phyloP scores from a whole-genome alignment of 2,888 invertebrate genomes.

The Boloria euphrosyne region DNA sequence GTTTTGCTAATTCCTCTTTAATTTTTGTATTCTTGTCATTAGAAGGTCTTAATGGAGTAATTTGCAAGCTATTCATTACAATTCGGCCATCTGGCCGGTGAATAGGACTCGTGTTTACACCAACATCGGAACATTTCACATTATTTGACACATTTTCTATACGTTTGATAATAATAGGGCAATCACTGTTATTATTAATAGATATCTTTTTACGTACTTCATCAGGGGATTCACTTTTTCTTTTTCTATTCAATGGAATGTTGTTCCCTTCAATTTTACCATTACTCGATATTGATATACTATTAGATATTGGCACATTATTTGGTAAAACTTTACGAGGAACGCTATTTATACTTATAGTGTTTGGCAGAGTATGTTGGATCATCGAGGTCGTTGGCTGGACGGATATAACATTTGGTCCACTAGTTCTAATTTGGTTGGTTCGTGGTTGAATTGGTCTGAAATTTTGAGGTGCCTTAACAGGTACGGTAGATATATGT shows the following conservation, averaged over 20 bases:
- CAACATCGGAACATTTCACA: constrained; percentile 34
- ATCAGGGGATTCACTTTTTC: constrained; percentile 72
- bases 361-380: constrained; percentile 32
- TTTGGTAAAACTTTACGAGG: constrained; percentile 35
- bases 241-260: constrained; percentile 53
- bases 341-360: constrained; percentile 32
- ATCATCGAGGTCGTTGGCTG: constrained; percentile 14
- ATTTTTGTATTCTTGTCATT: constrained; percentile 39
- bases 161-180: constrained; percentile 34
- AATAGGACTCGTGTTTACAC: constrained; percentile 51
- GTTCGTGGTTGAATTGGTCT: constrained; percentile 64
- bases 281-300: constrained; percentile 25
- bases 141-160: constrained; percentile 34
- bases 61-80: constrained; percentile 40
- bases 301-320: constrained; percentile 21
- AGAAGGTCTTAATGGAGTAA: constrained; percentile 38
- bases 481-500: constrained; percentile 20
- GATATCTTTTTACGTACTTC: constrained; percentile 51
- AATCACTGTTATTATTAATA: constrained; percentile 34
- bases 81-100: constrained; percentile 46
- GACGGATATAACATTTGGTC: constrained; percentile 36
- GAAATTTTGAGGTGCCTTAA: constrained; percentile 33
- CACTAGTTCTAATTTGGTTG: constrained; percentile 41
- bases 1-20: constrained; percentile 41
- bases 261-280: constrained; percentile 39